These are phyloP conservation scores for Andrena bicolor DNA, from an alignment of 2,888 invertebrate genomes.

Conservation along the genomic window DNA sequence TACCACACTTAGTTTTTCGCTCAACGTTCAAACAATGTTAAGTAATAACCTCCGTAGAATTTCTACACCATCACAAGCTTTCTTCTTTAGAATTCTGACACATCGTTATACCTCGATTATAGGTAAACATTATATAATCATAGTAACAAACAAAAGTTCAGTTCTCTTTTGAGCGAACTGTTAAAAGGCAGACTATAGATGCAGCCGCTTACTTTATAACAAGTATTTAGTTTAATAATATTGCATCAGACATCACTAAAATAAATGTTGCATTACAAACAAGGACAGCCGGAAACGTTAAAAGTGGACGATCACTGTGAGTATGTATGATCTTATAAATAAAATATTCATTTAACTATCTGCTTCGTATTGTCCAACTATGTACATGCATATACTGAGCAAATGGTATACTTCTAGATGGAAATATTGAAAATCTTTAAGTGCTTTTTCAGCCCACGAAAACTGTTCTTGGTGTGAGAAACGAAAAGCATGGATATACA, in stretches of 20 bases:
- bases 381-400: constrained; percentile 55
- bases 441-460: neutral
- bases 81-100: constrained; percentile 10
- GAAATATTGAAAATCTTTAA: constrained; percentile 4
- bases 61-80: constrained; percentile 24
- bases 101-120: neutral
- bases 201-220: neutral
- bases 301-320: constrained; percentile 25
- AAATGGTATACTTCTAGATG: constrained; percentile 37
- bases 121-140: neutral
- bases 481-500: neutral
- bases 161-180: neutral
- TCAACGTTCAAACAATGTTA: neutral
- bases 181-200: neutral
- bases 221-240: constrained; percentile 6
- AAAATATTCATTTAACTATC: constrained; percentile 42
- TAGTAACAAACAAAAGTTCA: neutral
- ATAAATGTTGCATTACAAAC: constrained; percentile 4
- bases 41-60: constrained; percentile 20
- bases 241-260: constrained; percentile 24
- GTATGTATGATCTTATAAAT: constrained; percentile 37
- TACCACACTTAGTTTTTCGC: neutral
- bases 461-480: neutral
- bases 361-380: constrained; percentile 32
- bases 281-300: constrained; percentile 6